Evolutionary conservation across 2,888 invertebrate genomes (phyloP), one percentile per base, ranked within the genome.

Genomic region (Monopis laevigella): DNA sequence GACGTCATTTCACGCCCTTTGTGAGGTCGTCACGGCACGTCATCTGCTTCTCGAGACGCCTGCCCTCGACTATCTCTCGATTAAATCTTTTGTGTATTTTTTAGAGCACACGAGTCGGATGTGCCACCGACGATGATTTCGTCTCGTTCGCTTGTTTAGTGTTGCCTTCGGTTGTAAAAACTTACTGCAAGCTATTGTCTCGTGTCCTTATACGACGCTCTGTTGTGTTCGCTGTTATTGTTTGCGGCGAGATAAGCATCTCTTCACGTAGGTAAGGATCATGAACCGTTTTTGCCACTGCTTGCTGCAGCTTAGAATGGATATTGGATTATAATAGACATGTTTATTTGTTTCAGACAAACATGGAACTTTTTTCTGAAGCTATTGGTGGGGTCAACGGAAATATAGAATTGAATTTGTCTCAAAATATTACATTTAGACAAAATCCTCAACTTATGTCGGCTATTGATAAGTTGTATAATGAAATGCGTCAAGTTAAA

Each of bases 1-100:
- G 80, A 78, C 78, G 78, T 80, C 77, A 78, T 67, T 78, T 78
- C 73, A 73, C 78, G 77, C 77, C 77, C 64, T 77, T 80, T 80
- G 78, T 80, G 65, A 62, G 70, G 63, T 67, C 77, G 74, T 80
- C 77, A 77, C 70, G 62, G 58, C 74, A 69, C 78, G 80, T 80
- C 80, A 80, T 78, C 78, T 78, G 80, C 77, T 75, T 58, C 69
- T 74, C 65, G 70, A 78, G 80, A 77, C 78, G 80, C 77, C 72
- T 75, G 72, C 69, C 67, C 19, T 60, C 62, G 45, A 63, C 78
- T 77, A 77, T 78, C 75, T 73, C 68, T 65, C 77, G 77, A 75
- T 78, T 75, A 72, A 65, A 78, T 77, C 78, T 77, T 72, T 77
- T 77, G 75, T 75, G 69, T 69, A 30, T 80, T 78, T 78, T 80